Evolutionary conservation across 2,113 vertebrate species (phyloP).

Genomic region (human (Homo sapiens)): DNA sequence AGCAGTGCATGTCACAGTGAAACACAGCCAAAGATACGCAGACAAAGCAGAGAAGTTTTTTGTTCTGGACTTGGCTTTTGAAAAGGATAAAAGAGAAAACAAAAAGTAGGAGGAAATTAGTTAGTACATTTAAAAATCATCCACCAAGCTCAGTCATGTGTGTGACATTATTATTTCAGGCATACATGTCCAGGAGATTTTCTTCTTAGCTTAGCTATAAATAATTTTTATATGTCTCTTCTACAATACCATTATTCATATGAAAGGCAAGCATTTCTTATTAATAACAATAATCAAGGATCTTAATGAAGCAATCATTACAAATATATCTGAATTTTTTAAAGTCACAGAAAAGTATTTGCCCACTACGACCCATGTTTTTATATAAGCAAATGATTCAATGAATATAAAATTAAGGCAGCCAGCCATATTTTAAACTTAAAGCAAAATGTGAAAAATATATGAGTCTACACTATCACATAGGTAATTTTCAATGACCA

Average conservation of each 20-base stretch:
- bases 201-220: conserved; percentile 53
- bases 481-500: neutral
- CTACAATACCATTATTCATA: neutral
- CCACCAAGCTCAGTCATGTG: conserved; percentile 33
- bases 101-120: conserved; percentile 64
- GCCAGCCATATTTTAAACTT: conserved; percentile 46
- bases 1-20: conserved; percentile 92
- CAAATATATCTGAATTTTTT: conserved; percentile 41
- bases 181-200: conserved; percentile 35
- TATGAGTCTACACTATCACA: neutral
- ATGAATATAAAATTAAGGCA: conserved; percentile 45
- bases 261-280: conserved; percentile 46
- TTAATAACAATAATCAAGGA: conserved; percentile 57
- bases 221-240: conserved; percentile 67
- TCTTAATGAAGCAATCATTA: conserved; percentile 48
- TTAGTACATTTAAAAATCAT: conserved; percentile 80
- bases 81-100: conserved; percentile 70
- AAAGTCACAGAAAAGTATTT: conserved; percentile 36
- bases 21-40: conserved; percentile 90
- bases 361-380: conserved; percentile 27
- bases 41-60: conserved; percentile 92
- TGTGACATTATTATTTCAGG: conserved; percentile 39
- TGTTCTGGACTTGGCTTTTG: conserved; percentile 84
- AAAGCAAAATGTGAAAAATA: conserved; percentile 29
- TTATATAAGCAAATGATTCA: conserved; percentile 44